A percentile compares a stretch with the other conserved stretches of the same genome.
phyloP scores from a whole-genome alignment of 2,797 vertebrate genomes.

The Serranus cabrilla region DNA sequence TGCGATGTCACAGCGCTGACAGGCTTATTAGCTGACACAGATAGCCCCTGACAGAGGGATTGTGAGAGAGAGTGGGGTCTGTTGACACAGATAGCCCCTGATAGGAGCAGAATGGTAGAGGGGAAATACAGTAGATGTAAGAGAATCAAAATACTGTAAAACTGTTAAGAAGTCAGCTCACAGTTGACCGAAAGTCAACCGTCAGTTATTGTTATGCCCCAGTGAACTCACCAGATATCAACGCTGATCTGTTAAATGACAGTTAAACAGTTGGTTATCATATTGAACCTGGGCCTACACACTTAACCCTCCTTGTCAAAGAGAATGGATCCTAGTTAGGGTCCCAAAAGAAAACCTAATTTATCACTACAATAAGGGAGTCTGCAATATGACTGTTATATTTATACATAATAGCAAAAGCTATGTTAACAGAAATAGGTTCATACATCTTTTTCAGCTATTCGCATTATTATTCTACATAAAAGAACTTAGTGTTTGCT shows the following conservation, averaged over 20 bases:
- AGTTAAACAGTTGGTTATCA: background rate
- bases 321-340: background rate
- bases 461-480: conserved; percentile 6
- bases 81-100: conserved; percentile 59
- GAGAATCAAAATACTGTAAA: conserved; percentile 22
- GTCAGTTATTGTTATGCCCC: background rate
- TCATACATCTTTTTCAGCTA: background rate
- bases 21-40: conserved; percentile 81
- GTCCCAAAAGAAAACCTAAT: conserved; percentile 2
- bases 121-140: background rate
- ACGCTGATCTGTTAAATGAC: background rate
- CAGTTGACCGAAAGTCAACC: background rate
- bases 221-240: background rate
- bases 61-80: conserved; percentile 48
- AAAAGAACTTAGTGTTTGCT: background rate
- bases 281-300: background rate
- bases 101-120: conserved; percentile 51
- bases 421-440: conserved; percentile 4
- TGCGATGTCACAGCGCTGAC: conserved; percentile 67
- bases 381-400: background rate
- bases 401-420: background rate
- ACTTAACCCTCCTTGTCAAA: background rate
- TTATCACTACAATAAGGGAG: background rate
- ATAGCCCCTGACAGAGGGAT: conserved; percentile 71
- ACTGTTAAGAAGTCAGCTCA: conserved; percentile 10